Conservation (phyloP, 1,140 invertebrate species). For the Coenobita brevimanus region DNA sequence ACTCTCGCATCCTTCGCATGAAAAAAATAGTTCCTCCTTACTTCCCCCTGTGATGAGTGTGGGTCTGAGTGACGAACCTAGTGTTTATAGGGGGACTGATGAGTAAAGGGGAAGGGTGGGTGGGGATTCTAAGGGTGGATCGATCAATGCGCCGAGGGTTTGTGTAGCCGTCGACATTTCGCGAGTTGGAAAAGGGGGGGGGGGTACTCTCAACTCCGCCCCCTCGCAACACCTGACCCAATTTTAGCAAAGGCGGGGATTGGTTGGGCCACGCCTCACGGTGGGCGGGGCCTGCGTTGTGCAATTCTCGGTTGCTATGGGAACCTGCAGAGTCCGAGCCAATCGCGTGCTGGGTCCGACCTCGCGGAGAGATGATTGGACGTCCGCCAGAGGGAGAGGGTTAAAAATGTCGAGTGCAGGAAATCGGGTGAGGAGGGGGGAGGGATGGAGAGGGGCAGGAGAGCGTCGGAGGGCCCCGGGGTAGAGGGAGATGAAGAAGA, state of each 20-base stretch:
- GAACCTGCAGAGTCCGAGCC: conserved; percentile 61
- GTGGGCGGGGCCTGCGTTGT: conserved; percentile 51
- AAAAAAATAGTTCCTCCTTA: no score
- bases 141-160: conserved; percentile 23
- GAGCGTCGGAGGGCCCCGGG: no score
- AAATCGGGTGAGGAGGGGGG: conserved; percentile 57
- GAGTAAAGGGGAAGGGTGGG: conserved; percentile 15
- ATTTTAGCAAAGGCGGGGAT: conserved; percentile 67
- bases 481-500: conserved; percentile 62
- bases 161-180: conserved; percentile 60
- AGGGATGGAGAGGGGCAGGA: no score
- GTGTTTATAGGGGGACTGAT: conserved; percentile 43
- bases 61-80: not conserved
- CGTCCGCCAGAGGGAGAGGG: conserved; percentile 58
- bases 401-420: conserved; percentile 69
- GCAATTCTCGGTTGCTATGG: conserved; percentile 64
- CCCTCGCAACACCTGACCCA: conserved; percentile 67
- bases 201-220: conserved; percentile 23
- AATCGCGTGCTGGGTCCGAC: conserved; percentile 30
- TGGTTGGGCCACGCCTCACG: conserved; percentile 59
- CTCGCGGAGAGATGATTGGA: conserved; percentile 58
- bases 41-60: no score
- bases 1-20: no score
- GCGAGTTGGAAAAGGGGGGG: conserved; percentile 29
- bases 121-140: conserved; percentile 34